Base-by-base conservation (phyloP, 2,797 vertebrate species). In the Sebastiscus tertius region DNA sequence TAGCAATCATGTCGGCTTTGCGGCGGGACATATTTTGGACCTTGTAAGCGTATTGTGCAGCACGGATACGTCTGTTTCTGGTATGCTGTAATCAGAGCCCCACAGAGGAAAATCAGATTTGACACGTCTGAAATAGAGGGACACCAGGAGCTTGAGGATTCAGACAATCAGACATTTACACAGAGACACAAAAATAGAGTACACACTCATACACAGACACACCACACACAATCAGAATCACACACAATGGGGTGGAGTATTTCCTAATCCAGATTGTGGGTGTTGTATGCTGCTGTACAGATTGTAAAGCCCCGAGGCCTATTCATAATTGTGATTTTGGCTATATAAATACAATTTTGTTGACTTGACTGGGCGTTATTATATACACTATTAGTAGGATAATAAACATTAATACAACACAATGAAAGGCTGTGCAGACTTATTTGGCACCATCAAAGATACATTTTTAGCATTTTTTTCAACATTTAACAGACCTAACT, bases 1-100 rank as follows among this genome's bases (percentile, higher is more conserved):
- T 88, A 92, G 80, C 72, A 68, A 63, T 87, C 77, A 66, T 36
- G 68, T 87, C 13, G 6, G 74, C 67, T 90, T 79, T 82, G 70
- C 70, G 65, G 71, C 70, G 42, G 66, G 49, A 82, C 77, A 36
- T 82, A 87, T 90, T 84, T 84, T 80, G 46, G 70, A 76, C 75
- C 79, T 87, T 33, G 81, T 70, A 24, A 72, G 65, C 77, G 76
- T 61, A 77, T 77, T 76, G 61, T 65, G 72, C 29, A 68, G 75
- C 61, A 26, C 2, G 16, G 24, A 76, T 52, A 26, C 0, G 14
- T 89, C 60, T 74, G 81, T 84, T 82, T 89, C 79, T 77, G 42
- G 46, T 69, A 5, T 18, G 55, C 77, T 61, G 33, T 77, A 64
- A 86, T 85, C 84, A 82, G 27, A 65, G 52, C 20, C 29, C 63